Percentiles rank a stretch among this genome's conserved stretches.
These are phyloP conservation scores for Panagrolaimus sp. DNA, from an alignment of 1,140 invertebrate species.

Conservation along the genomic window DNA sequence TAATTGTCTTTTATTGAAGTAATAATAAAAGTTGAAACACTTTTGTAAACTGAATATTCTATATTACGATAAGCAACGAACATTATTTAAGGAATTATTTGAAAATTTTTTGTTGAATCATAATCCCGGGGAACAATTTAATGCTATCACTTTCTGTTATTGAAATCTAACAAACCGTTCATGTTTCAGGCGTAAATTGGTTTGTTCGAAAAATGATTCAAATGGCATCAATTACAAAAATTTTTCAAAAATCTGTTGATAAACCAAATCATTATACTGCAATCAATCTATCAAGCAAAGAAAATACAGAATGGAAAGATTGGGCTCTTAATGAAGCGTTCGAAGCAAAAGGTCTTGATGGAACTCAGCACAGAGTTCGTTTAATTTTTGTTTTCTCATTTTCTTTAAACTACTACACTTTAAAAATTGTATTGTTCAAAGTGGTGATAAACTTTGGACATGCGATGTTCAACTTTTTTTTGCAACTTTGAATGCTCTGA, in stretches of 20 bases:
- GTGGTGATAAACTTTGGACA: background rate
- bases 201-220: constrained; percentile 54
- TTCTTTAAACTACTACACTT: background rate
- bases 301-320: constrained; percentile 37
- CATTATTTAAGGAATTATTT: no score
- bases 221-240: constrained; percentile 48
- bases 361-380: constrained; percentile 37
- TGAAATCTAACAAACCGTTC: no score
- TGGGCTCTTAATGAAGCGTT: constrained; percentile 32
- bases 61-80: no score
- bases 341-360: constrained; percentile 40
- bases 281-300: constrained; percentile 43
- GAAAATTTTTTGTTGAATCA: no score
- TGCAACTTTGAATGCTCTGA: background rate
- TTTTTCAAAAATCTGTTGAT: constrained; percentile 29
- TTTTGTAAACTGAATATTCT: no score
- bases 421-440: background rate
- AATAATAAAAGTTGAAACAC: no score
- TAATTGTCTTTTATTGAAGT: no score
- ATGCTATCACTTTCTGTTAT: no score
- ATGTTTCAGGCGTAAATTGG: constrained; percentile 49
- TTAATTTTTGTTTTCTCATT: constrained; percentile 4
- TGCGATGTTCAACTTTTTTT: no score
- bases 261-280: constrained; percentile 38
- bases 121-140: no score